phyloP scores from a whole-genome alignment of 2,113 vertebrate genomes.

The Hipposideros armiger region DNA sequence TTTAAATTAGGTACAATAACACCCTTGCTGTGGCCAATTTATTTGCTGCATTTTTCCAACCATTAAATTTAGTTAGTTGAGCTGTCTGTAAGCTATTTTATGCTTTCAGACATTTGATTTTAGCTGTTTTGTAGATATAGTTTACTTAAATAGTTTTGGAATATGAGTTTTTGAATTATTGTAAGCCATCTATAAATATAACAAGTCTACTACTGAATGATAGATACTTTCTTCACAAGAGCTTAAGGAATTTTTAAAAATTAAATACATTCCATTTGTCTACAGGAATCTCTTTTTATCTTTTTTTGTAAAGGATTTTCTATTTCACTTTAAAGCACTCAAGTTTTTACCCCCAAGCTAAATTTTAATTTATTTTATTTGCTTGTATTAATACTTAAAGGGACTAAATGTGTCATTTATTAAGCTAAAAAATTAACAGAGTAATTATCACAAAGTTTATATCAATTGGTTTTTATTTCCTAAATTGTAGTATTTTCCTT shows the following conservation, averaged over 20 bases:
- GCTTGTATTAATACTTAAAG: background rate
- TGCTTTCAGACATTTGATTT: background rate
- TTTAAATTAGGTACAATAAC: background rate
- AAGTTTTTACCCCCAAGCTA: background rate
- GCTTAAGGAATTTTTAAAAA: background rate
- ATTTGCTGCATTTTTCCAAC: background rate
- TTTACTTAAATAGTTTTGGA: background rate
- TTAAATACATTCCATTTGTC: background rate
- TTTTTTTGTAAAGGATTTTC: background rate
- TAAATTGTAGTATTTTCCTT: background rate
- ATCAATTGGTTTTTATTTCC: background rate
- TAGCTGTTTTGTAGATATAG: background rate
- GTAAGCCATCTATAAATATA: background rate
- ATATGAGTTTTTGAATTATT: background rate
- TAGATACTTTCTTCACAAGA: background rate
- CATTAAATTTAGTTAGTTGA: background rate
- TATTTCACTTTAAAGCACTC: background rate
- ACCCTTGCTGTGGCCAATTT: background rate
- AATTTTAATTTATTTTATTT: conserved; percentile 38
- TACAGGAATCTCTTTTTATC: background rate
- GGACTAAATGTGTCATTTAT: background rate
- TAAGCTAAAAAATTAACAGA: background rate
- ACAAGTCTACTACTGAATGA: background rate
- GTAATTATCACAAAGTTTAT: background rate
- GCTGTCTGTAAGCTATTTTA: background rate